Percentiles rank a stretch among this genome's conserved stretches.
These are phyloP conservation scores for Phenacoccus solenopsis DNA, from an alignment of 1,140 invertebrate genomes.

Conservation along the genomic window DNA sequence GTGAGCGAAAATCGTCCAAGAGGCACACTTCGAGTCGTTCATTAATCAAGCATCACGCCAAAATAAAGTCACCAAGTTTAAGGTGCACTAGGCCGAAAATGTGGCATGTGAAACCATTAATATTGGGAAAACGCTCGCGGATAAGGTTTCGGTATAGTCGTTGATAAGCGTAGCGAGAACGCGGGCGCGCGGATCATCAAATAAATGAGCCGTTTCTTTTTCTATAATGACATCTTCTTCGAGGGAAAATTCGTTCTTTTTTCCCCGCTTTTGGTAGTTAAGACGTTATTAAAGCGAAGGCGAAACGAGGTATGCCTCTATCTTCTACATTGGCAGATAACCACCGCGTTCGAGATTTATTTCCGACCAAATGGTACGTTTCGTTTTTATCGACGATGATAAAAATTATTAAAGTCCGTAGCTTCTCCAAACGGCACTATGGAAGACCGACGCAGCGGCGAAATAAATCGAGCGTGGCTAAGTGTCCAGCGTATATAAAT, in stretches of 20 bases:
- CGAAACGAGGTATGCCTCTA: not conserved
- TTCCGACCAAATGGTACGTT: not conserved
- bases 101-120: not conserved
- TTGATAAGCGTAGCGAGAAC: not conserved
- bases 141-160: not conserved
- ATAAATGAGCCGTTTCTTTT: not conserved
- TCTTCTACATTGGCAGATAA: not conserved
- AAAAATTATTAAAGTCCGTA: not conserved
- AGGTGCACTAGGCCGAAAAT: not conserved
- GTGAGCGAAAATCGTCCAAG: too few relatives aligned
- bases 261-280: not conserved
- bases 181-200: not conserved
- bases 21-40: not conserved
- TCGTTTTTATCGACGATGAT: not conserved
- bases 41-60: not conserved
- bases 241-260: not conserved
- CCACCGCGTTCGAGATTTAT: not conserved
- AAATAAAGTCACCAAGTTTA: slow-evolving; percentile 3
- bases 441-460: not conserved
- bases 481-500: not conserved
- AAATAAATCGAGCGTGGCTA: not conserved
- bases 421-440: not conserved
- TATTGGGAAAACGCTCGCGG: not conserved
- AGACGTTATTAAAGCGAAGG: not conserved
- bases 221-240: not conserved